Conservation (phyloP, 2,797 vertebrate species). For the Anabas testudineus region DNA sequence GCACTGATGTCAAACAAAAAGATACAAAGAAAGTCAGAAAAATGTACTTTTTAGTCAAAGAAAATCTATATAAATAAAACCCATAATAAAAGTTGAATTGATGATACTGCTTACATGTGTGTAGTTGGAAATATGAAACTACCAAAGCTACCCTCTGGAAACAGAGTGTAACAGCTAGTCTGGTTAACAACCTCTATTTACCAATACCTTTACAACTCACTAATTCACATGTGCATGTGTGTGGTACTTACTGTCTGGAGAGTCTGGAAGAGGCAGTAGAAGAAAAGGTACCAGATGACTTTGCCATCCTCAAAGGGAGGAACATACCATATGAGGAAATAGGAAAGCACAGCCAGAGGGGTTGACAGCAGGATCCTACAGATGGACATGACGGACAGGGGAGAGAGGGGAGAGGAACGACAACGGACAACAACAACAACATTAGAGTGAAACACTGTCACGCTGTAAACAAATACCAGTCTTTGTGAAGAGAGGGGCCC, state of each 20-base stretch:
- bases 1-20: constrained; percentile 82
- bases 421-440: constrained; percentile 26
- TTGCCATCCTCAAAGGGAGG: constrained; percentile 89
- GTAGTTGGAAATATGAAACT: not conserved
- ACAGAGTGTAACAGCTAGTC: no score
- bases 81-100: no score
- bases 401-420: not conserved
- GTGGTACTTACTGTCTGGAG: constrained; percentile 92
- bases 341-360: constrained; percentile 90
- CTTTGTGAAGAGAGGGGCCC: constrained; percentile 25
- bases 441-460: constrained; percentile 38
- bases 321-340: constrained; percentile 96
- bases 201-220: not conserved
- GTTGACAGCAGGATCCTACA: constrained; percentile 94
- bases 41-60: not conserved
- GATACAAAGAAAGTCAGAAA: not conserved
- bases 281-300: constrained; percentile 94
- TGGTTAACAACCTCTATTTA: not conserved
- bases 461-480: constrained; percentile 27
- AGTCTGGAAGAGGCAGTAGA: constrained; percentile 97
- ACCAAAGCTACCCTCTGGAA: not conserved
- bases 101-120: not conserved
- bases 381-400: constrained; percentile 6
- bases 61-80: no score
- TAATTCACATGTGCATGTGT: no score